Evolutionary conservation across 2,888 invertebrate genomes (phyloP).

Genomic region (Congeria kusceri): DNA sequence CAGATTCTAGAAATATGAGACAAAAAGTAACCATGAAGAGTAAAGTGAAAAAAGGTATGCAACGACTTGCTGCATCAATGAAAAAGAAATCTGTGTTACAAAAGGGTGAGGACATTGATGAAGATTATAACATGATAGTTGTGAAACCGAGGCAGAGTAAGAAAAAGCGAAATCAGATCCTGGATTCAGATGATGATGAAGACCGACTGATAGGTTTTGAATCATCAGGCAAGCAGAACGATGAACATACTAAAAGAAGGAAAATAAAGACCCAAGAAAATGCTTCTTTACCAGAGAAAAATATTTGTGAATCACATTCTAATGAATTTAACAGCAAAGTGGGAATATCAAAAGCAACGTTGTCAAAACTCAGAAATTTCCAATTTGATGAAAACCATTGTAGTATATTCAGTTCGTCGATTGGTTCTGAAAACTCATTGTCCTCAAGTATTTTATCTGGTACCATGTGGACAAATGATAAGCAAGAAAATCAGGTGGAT

Average conservation of each 20-base stretch:
- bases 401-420: slow-evolving; percentile 8
- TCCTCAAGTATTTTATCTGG: slow-evolving; percentile 63
- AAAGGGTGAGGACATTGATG: slow-evolving; percentile 1
- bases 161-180: slow-evolving; percentile 17
- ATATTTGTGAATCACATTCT: neutral
- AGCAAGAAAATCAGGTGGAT: neutral
- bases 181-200: slow-evolving; percentile 17
- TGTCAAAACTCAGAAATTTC: slow-evolving; percentile 67
- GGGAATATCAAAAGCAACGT: slow-evolving; percentile 51
- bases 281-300: neutral
- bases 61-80: neutral
- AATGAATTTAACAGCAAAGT: neutral
- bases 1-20: slow-evolving; percentile 2
- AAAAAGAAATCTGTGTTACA: neutral
- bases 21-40: slow-evolving; percentile 4
- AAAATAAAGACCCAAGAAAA: neutral
- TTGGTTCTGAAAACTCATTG: slow-evolving; percentile 31
- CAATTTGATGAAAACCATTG: slow-evolving; percentile 58
- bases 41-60: neutral
- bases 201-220: neutral
- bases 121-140: neutral
- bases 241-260: neutral
- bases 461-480: slow-evolving; percentile 49
- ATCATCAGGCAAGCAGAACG: neutral
- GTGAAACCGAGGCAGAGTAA: slow-evolving; percentile 7